Base-by-base conservation (phyloP, 2,888 invertebrate genomes). In the Laspeyria flexula region DNA sequence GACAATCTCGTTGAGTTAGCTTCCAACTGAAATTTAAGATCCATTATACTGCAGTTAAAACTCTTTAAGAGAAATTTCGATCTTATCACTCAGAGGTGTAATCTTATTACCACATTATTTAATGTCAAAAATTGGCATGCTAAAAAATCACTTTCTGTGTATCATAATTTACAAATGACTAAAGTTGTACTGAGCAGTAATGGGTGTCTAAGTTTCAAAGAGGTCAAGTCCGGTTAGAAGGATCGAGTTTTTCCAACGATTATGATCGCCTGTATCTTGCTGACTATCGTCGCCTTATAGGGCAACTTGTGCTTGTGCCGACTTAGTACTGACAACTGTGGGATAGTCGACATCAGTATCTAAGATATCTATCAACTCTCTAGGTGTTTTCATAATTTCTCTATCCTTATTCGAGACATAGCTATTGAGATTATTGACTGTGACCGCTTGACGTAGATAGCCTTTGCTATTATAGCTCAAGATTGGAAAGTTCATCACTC, bases 141-240 rank as follows among this genome's bases (percentile, higher is more conserved):
- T 47, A 64, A 74, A 64, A 59, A 11, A 18, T 45, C 45, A 57
- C 11, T 45, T 43, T 23, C 39, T 57, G 60, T 50, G 51, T 6
- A 45, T 53, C 27, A 38, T n/a, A n/a, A n/a, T n/a, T n/a, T n/a
- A n/a, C n/a, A n/a, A n/a, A n/a, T 21, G 11, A 37, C 41, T 45
- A 64, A 54, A 62, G 60, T 55, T 57, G 48, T 60, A 59, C 60
- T 54, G 55, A n/a, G 39, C 38, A 62, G 47, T 73, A 68, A 73
- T 76, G 63, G 65, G 66, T 70, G 67, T 71, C 65, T 76, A 67
- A 62, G 66, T 71, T 73, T 60, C 69, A 82, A 81, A 79, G 81
- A 79, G 90, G 90, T 89, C 85, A 89, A 86, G 83, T 91, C 90
- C 90, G 90, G 85, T 76, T 86, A 72, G 78, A 73, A 79, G 83